A percentile compares a stretch with the other conserved stretches of the same genome.
These are phyloP conservation scores for Peromyscus maniculatus DNA, from an alignment of 2,113 vertebrate species.

Conservation along the genomic window DNA sequence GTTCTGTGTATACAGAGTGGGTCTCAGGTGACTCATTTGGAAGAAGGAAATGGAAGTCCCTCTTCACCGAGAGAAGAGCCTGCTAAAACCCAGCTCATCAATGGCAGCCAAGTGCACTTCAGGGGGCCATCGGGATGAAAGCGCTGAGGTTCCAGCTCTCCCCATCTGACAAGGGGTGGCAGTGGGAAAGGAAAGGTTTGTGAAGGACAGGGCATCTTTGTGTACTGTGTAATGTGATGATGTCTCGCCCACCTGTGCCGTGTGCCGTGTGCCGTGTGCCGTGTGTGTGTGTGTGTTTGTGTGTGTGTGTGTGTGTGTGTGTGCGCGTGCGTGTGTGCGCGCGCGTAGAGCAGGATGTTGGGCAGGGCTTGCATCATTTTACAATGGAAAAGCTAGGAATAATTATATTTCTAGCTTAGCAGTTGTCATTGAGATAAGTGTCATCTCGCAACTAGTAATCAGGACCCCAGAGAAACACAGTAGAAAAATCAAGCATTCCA, in stretches of 20 bases:
- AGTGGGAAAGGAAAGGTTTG: background rate
- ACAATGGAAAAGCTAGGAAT: background rate
- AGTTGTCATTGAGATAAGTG: background rate
- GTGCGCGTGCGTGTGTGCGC: background rate
- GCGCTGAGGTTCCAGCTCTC: background rate
- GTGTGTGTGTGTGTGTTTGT: background rate
- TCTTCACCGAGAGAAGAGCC: background rate
- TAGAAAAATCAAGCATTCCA: background rate
- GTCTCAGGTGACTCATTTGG: conserved; percentile 23
- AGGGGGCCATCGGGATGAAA: background rate
- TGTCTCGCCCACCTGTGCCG: background rate
- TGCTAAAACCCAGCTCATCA: background rate
- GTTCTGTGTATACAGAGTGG: background rate
- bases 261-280: no score
- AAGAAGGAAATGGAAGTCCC: conserved; percentile 27
- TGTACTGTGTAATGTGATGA: background rate
- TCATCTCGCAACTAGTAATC: background rate
- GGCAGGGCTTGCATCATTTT: background rate
- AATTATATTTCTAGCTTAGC: background rate
- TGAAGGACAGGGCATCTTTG: background rate
- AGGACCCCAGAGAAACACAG: conserved; percentile 1
- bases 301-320: background rate
- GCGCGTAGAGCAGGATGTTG: no score
- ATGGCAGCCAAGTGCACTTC: background rate
- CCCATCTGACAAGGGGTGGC: background rate